Percentiles rank a stretch among this genome's conserved stretches.
Evolutionary conservation across 1,140 invertebrate species (phyloP).

Genomic region (Nebria ingens): DNA sequence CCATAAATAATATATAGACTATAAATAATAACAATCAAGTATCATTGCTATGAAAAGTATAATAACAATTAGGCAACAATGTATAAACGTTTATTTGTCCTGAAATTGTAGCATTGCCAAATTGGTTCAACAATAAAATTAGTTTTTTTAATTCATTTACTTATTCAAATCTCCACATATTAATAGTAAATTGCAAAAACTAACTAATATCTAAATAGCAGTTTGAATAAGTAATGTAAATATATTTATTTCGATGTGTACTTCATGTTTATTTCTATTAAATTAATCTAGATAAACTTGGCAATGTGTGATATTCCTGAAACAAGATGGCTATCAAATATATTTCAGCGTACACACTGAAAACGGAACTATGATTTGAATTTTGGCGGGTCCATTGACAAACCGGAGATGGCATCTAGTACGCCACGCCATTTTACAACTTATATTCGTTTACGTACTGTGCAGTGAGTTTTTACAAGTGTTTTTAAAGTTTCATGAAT

Average conservation of each 20-base stretch:
- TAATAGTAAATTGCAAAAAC: too few relatives aligned
- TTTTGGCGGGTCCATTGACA: not conserved
- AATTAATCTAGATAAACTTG: not conserved
- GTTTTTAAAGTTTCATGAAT: not conserved
- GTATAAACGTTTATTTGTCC: not conserved
- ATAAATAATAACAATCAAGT: too few relatives aligned
- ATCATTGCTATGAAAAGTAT: too few relatives aligned
- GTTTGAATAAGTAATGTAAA: too few relatives aligned
- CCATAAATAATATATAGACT: too few relatives aligned
- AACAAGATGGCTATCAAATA: not conserved
- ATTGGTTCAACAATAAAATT: too few relatives aligned
- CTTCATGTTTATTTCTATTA: not conserved
- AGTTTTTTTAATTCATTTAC: too few relatives aligned
- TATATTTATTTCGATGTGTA: too few relatives aligned
- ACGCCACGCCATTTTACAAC: constrained; percentile 5
- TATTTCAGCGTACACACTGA: constrained; percentile 1
- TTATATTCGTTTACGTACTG: constrained; percentile 1
- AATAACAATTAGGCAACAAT: not conserved
- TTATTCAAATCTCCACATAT: too few relatives aligned
- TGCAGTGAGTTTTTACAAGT: constrained; percentile 1
- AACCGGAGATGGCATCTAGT: constrained; percentile 6
- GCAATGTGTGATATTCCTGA: not conserved
- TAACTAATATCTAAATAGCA: too few relatives aligned
- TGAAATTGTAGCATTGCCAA: not conserved
- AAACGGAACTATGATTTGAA: constrained; percentile 8